These are phyloP conservation scores for Dione juno DNA, from an alignment of 2,888 invertebrate species.

Conservation along the genomic window DNA sequence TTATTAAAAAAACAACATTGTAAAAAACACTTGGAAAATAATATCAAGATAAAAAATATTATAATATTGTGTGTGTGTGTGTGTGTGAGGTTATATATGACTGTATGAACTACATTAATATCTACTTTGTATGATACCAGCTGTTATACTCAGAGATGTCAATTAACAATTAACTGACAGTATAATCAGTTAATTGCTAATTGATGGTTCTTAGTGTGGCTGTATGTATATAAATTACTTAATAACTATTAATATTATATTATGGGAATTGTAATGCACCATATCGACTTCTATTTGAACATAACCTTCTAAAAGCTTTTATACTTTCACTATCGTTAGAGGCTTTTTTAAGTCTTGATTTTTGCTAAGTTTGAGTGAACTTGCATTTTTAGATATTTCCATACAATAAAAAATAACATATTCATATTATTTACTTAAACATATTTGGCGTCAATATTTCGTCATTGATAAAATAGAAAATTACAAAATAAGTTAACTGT, in stretches of 20 bases:
- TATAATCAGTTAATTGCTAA: background rate
- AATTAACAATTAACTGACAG: background rate
- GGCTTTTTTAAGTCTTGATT: background rate
- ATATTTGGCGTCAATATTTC: constrained; percentile 25
- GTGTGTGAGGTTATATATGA: background rate
- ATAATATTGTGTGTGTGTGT: background rate
- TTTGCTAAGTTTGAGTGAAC: background rate
- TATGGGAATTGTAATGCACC: background rate
- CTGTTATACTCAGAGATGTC: background rate
- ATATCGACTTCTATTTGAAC: background rate
- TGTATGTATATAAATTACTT: background rate
- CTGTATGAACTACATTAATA: background rate
- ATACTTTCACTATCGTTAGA: background rate
- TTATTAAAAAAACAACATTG: background rate
- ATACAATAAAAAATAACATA: background rate
- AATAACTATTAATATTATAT: background rate
- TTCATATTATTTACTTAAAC: background rate
- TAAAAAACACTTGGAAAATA: background rate
- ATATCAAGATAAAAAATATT: background rate
- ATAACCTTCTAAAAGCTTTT: background rate
- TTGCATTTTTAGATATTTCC: too few species aligned
- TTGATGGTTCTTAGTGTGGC: background rate
- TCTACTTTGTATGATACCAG: background rate
- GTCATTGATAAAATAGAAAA: background rate
- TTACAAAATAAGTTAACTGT: background rate